Percentiles rank a stretch among this genome's conserved stretches.
These are phyloP conservation scores for Dermolepida albohirtum DNA, from an alignment of 2,888 invertebrate genomes.

Conservation along the genomic window DNA sequence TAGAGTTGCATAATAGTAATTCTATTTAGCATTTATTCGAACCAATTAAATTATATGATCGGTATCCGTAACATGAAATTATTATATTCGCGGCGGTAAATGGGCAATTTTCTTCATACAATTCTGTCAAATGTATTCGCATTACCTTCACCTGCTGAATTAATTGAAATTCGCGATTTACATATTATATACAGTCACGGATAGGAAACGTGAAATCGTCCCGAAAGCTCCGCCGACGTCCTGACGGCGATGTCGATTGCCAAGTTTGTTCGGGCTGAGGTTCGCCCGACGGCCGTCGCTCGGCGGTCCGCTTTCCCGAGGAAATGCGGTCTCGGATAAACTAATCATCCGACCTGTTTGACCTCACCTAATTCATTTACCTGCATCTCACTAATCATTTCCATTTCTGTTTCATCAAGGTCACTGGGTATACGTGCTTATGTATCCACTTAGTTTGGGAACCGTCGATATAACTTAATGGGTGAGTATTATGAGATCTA, in stretches of 20 bases:
- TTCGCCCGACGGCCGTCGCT: slow-evolving; percentile 44
- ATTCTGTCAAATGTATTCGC: background rate
- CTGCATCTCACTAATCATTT: slow-evolving; percentile 56
- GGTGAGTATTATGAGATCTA: too few relatives aligned
- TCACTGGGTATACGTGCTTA: slow-evolving; percentile 13
- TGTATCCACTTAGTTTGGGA: too few relatives aligned
- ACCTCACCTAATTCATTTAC: slow-evolving; percentile 65
- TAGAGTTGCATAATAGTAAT: too few relatives aligned
- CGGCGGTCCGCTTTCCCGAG: slow-evolving; percentile 49
- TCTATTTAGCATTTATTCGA: too few relatives aligned
- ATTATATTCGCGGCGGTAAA: too few relatives aligned
- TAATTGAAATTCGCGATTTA: slow-evolving; percentile 28
- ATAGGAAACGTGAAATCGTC: slow-evolving; percentile 45
- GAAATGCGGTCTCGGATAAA: slow-evolving; percentile 63
- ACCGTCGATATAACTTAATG: too few relatives aligned
- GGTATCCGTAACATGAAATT: too few relatives aligned
- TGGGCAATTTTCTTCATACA: too few relatives aligned
- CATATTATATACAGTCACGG: slow-evolving; percentile 43
- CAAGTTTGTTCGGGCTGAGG: slow-evolving; percentile 39
- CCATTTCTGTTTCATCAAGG: slow-evolving; percentile 43
- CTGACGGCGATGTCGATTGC: slow-evolving; percentile 36
- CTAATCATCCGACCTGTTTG: slow-evolving; percentile 65
- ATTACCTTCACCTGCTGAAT: slow-evolving; percentile 16
- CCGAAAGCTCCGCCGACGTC: slow-evolving; percentile 41
- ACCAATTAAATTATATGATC: too few relatives aligned